These are phyloP conservation scores for Anaspis maculata DNA, from an alignment of 2,888 invertebrate genomes.

Conservation along the genomic window DNA sequence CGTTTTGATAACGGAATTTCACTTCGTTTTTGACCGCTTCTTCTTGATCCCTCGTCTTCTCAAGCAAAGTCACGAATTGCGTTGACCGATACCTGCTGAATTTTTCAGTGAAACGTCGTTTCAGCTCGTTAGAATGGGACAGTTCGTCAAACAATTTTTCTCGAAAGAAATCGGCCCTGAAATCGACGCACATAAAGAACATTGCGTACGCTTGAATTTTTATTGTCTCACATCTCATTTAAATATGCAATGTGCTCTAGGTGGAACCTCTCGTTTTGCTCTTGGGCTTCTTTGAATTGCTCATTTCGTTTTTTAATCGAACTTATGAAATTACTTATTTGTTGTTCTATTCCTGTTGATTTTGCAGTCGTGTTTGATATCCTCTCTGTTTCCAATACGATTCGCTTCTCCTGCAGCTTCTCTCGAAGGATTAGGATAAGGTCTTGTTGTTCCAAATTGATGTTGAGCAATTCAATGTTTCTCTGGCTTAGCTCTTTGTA, in stretches of 20 bases:
- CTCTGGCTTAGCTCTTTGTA: slow-evolving; percentile 4
- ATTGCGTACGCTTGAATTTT: too few relatives aligned
- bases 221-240: too few relatives aligned
- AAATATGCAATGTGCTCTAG: too few relatives aligned
- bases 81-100: background rate
- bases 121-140: slow-evolving; percentile 4
- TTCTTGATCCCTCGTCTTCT: slow-evolving; percentile 3
- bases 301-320: background rate
- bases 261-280: too few relatives aligned
- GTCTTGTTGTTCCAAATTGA: slow-evolving; percentile 6
- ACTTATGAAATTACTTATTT: background rate
- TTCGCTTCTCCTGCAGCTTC: slow-evolving; percentile 3
- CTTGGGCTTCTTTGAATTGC: too few relatives aligned
- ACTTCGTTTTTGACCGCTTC: slow-evolving; percentile 4
- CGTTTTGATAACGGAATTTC: slow-evolving; percentile 4
- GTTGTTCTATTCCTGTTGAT: slow-evolving; percentile 1
- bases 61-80: background rate
- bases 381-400: slow-evolving; percentile 3
- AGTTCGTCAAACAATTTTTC: slow-evolving; percentile 7
- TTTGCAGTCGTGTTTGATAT: slow-evolving; percentile 5
- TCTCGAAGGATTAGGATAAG: slow-evolving; percentile 1
- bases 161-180: slow-evolving; percentile 7
- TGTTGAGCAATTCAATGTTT: slow-evolving; percentile 4
- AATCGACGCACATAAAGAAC: too few relatives aligned
- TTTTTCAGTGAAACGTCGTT: slow-evolving; percentile 5